Evolutionary conservation across 2,113 vertebrate genomes (phyloP).

Genomic region (Talpa occidentalis): DNA sequence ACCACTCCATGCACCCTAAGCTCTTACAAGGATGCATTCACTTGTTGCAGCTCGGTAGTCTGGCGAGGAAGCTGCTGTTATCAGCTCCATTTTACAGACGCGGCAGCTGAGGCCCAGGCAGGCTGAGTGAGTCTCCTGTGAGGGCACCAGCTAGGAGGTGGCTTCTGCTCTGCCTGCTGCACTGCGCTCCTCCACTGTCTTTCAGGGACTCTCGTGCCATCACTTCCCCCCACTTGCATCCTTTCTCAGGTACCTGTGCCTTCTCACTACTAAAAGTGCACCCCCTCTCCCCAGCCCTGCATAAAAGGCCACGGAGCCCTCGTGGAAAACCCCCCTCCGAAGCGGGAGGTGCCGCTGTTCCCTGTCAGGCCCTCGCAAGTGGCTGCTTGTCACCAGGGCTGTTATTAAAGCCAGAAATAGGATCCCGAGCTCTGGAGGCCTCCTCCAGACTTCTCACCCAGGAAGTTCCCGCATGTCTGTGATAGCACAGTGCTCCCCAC

Average conservation of each 20-base stretch:
- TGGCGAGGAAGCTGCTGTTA: not conserved
- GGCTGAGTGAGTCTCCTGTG: not conserved
- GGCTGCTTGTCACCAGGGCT: constrained; percentile 57
- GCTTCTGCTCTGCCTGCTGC: not conserved
- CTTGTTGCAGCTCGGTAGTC: not conserved
- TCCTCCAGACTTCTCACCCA: constrained; percentile 62
- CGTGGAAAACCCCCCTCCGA: constrained; percentile 35
- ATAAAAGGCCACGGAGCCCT: constrained; percentile 52
- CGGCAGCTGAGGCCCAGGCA: not conserved
- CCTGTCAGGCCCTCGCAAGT: not conserved
- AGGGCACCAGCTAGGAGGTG: not conserved
- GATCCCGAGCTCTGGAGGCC: not conserved
- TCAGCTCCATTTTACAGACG: not conserved
- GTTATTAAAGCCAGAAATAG: constrained; percentile 75
- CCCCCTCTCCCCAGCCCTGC: not conserved
- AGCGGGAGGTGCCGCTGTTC: constrained; percentile 6
- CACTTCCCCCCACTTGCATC: not conserved
- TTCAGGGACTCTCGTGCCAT: not conserved
- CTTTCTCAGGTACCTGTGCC: not conserved
- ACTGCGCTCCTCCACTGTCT: not conserved
- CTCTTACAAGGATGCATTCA: not conserved
- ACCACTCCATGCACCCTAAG: not conserved
- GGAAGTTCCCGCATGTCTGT: constrained; percentile 51
- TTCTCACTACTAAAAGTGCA: constrained; percentile 51
- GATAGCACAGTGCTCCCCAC: not conserved